Conservation (phyloP, 2,888 invertebrate genomes). For the Abscondita cerata region DNA sequence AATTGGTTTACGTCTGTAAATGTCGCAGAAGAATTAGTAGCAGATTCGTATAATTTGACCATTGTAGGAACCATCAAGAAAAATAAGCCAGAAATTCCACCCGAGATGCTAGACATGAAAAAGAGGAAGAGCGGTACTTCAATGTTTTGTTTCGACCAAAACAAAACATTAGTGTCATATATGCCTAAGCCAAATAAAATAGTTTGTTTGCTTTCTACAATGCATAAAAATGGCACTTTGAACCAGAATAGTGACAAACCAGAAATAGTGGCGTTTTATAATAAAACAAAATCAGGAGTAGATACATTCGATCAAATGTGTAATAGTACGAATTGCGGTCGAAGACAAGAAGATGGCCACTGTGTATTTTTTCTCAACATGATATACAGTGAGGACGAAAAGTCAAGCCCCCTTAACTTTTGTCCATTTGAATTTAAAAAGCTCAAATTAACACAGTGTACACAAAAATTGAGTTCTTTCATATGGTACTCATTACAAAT, state of each 20-base stretch:
- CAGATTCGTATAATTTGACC: slow-evolving; percentile 48
- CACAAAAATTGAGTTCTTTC: too few relatives aligned
- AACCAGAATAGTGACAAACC: slow-evolving; percentile 9
- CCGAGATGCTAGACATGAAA: slow-evolving; percentile 38
- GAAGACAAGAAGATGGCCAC: slow-evolving; percentile 18
- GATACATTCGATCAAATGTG: slow-evolving; percentile 26
- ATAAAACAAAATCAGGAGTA: slow-evolving; percentile 19
- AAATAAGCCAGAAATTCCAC: slow-evolving; percentile 50
- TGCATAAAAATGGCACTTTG: slow-evolving; percentile 4
- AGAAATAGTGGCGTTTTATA: slow-evolving; percentile 17
- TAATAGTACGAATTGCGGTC: slow-evolving; percentile 5
- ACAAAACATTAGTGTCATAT: slow-evolving; percentile 21
- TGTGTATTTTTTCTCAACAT: slow-evolving; percentile 20
- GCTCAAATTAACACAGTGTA: too few relatives aligned
- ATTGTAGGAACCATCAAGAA: slow-evolving; percentile 47
- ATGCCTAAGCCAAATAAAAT: slow-evolving; percentile 28
- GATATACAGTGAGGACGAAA: too few relatives aligned
- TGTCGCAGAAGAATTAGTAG: slow-evolving; percentile 43
- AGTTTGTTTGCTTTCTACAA: slow-evolving; percentile 21
- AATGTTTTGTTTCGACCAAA: slow-evolving; percentile 22
- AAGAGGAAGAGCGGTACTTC: slow-evolving; percentile 2
- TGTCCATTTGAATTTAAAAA: too few relatives aligned
- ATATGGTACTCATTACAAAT: too few relatives aligned
- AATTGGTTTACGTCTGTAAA: slow-evolving; percentile 52
- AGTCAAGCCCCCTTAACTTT: too few relatives aligned